These are phyloP conservation scores for Drosophila pectinifera DNA, from an alignment of 1,140 invertebrate species.

Conservation along the genomic window DNA sequence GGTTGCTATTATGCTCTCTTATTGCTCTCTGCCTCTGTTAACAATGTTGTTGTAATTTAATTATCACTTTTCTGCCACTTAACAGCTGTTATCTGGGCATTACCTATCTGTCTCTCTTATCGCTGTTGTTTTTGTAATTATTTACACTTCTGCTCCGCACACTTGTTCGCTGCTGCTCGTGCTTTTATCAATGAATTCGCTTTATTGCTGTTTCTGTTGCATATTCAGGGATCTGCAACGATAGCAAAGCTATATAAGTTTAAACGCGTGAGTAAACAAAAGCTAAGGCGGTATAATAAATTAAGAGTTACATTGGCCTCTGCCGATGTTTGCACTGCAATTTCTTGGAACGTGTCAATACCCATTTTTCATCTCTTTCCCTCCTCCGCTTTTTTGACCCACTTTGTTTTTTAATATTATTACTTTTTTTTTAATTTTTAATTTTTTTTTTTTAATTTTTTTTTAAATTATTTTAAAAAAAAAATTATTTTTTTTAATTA, in stretches of 20 bases:
- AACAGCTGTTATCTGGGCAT: conserved; percentile 8
- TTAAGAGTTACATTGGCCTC: conserved; percentile 17
- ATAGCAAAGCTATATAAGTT: conserved; percentile 60
- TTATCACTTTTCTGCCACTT: background rate
- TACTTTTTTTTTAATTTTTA: no score
- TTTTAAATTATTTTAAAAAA: no score
- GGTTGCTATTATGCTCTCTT: background rate
- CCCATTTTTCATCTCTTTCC: conserved; percentile 4
- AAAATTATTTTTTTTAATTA: no score
- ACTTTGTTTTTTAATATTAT: no score
- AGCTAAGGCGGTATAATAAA: conserved; percentile 23
- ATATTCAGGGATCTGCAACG: conserved; percentile 38
- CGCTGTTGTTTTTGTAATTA: conserved; percentile 3
- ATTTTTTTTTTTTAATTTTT: no score
- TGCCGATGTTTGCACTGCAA: conserved; percentile 30
- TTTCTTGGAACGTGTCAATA: conserved; percentile 53
- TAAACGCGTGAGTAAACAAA: conserved; percentile 44
- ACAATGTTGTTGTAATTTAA: background rate
- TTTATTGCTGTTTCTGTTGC: conserved; percentile 26
- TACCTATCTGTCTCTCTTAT: background rate
- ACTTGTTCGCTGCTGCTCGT: conserved; percentile 16
- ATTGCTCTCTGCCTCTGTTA: background rate
- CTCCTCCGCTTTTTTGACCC: conserved; percentile 46
- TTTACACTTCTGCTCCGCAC: conserved; percentile 1
- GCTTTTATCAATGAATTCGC: conserved; percentile 74